phyloP scores from a whole-genome alignment of 1,140 invertebrate genomes.

The Oreohelix idahoensis region DNA sequence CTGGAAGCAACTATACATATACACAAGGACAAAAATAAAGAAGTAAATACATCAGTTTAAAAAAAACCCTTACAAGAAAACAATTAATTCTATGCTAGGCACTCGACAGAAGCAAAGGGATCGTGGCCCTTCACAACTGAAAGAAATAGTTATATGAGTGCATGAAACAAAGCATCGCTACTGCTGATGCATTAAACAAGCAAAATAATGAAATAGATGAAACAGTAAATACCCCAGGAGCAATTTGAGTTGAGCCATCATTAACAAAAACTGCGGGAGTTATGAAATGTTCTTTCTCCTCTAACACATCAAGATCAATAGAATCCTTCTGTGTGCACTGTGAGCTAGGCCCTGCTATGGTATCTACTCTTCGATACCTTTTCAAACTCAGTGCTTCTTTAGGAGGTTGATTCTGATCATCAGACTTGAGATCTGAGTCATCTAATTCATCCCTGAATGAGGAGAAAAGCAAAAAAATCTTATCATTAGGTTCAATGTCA shows the following conservation, averaged over 20 bases:
- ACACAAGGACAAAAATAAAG: no score
- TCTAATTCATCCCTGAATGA: neutral
- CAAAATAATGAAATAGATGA: no score
- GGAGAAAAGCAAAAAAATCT: neutral
- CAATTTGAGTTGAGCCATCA: neutral
- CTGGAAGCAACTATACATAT: no score
- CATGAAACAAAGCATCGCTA: no score
- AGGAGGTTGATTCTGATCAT: slow-evolving; percentile 4
- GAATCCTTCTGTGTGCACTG: neutral
- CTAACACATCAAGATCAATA: neutral
- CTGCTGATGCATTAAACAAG: no score
- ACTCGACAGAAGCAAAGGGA: no score
- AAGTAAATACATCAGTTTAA: no score
- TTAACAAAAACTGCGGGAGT: slow-evolving; percentile 2
- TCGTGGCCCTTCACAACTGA: no score
- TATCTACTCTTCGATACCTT: neutral
- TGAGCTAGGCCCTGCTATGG: neutral
- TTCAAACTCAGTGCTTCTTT: neutral
- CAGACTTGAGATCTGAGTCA: neutral
- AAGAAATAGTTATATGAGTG: no score
- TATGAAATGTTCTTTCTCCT: neutral
- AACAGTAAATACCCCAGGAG: neutral
- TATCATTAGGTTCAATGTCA: no score
- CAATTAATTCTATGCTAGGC: no score
- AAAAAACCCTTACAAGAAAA: no score